Percentiles rank a stretch among this genome's conserved stretches.
Evolutionary conservation across 2,113 vertebrate genomes (phyloP).

Genomic region (Plotosus lineatus): DNA sequence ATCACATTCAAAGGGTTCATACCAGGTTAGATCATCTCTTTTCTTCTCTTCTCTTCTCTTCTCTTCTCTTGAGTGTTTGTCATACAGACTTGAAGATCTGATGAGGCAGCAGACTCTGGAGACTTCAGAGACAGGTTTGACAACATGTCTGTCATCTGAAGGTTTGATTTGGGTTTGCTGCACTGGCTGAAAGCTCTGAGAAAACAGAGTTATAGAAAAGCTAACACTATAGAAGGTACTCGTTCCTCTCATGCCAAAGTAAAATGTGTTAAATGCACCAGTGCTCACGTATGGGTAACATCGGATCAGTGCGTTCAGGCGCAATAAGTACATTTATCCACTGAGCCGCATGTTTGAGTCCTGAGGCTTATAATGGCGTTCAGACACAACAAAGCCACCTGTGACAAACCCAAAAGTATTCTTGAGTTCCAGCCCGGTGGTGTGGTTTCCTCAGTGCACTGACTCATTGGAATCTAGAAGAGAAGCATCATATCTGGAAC

Average conservation of each 20-base stretch:
- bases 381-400: conserved; percentile 31
- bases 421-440: not conserved
- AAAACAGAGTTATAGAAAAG: conserved; percentile 13
- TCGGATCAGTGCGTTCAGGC: conserved; percentile 30
- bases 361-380: conserved; percentile 26
- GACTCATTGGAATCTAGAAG: conserved; percentile 6
- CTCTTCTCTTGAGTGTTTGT: not conserved
- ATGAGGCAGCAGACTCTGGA: conserved; percentile 11
- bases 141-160: conserved; percentile 68
- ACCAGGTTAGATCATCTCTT: not conserved
- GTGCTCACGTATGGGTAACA: conserved; percentile 38
- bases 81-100: not conserved
- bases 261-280: conserved; percentile 57
- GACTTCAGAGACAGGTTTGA: conserved; percentile 65
- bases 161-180: conserved; percentile 67
- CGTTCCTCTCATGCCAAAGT: conserved; percentile 54
- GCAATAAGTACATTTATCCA: conserved; percentile 29
- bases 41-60: not conserved
- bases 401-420: conserved; percentile 16
- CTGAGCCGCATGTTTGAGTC: conserved; percentile 22
- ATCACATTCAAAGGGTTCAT: conserved; percentile 18
- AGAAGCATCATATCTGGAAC: conserved; percentile 28
- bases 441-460: conserved; percentile 11
- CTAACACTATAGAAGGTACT: conserved; percentile 24
- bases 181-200: conserved; percentile 60